Conservation (phyloP, 64 coral and sea anemone species). For the Acropora tenuis region DNA sequence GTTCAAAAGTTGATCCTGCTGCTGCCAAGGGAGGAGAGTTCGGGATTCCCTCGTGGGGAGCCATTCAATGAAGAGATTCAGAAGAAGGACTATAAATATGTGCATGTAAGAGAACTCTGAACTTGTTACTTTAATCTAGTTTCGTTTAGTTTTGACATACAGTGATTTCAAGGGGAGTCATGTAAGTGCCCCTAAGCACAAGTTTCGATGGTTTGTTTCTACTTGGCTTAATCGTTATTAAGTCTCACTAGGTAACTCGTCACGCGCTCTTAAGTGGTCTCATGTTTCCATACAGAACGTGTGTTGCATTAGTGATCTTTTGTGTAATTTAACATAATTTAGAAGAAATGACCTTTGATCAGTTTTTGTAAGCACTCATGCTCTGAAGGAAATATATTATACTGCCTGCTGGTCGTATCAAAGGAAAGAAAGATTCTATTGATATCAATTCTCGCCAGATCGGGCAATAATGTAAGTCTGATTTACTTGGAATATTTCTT, state of each 20-base stretch:
- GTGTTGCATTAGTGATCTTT: not conserved
- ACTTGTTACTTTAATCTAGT: too few species aligned
- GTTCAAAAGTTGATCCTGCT: not conserved
- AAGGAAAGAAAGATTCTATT: not conserved
- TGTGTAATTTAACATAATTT: not conserved
- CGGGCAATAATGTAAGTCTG: not conserved
- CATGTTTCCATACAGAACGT: too few species aligned
- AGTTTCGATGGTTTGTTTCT: too few species aligned
- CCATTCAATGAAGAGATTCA: constrained; percentile 11
- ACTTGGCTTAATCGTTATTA: too few species aligned
- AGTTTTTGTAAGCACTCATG: not conserved
- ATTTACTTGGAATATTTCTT: not conserved
- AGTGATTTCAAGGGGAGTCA: too few species aligned
- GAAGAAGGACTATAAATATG: not conserved
- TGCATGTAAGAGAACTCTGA: too few species aligned
- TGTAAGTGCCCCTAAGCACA: too few species aligned
- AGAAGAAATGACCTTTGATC: not conserved
- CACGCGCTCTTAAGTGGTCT: too few species aligned
- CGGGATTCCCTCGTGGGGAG: constrained; percentile 4
- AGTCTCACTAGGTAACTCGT: too few species aligned
- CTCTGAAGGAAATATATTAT: not conserved
- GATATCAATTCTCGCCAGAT: not conserved
- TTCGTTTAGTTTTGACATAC: too few species aligned
- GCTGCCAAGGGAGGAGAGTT: constrained; percentile 10
- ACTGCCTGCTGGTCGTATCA: not conserved